Evolutionary conservation across 92 coral and sea anemone species (phyloP), one percentile per base, ranked within the genome.

Genomic region (Metridium senile): DNA sequence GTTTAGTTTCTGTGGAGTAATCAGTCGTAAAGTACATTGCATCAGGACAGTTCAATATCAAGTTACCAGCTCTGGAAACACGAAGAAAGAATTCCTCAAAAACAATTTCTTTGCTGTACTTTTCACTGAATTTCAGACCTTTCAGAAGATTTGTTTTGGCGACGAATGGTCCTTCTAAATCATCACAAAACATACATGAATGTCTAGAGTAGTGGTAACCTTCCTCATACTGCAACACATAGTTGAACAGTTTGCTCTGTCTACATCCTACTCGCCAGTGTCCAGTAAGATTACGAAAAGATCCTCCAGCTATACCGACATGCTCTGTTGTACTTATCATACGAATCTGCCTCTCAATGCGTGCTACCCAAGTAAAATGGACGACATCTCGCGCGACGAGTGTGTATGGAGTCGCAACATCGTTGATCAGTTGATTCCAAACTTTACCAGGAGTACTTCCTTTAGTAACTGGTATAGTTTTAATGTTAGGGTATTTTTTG

Each of bases 21-120:
- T 80, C 85, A 31, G 78, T 74, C 9, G 85, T 80, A 70, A 53
- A 80, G 28, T 72, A 81, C 85, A 81, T 81, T 26, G 66, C 59
- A 73, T 81, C 85, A 1, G 85, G 85, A 58, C 85, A 81, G 71
- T 81, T 81, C 85, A 81, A 72, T 43, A 81, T 70, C 26, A 71
- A 35, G 18, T 82, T 47, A 1, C 79, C 66, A 32, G 72, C 20
- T 22, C 79, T 23, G 21, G 59, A 63, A 1, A 82, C 75, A 4
- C 86, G 74, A 30, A 82, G 52, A 30, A 82, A 82, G 68, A 76
- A 74, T 21, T 82, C 81, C 35, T 82, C 81, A 30, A 82, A 66
- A n/a, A 81, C 10, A 9, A 81, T 23, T 51, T 72, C 85, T 39
- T 63, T 81, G 27, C 63, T 34, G 45, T 72, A 70, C 54, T 28